Base-by-base conservation (phyloP, 2,113 vertebrate species). In the Piaya cayana region DNA sequence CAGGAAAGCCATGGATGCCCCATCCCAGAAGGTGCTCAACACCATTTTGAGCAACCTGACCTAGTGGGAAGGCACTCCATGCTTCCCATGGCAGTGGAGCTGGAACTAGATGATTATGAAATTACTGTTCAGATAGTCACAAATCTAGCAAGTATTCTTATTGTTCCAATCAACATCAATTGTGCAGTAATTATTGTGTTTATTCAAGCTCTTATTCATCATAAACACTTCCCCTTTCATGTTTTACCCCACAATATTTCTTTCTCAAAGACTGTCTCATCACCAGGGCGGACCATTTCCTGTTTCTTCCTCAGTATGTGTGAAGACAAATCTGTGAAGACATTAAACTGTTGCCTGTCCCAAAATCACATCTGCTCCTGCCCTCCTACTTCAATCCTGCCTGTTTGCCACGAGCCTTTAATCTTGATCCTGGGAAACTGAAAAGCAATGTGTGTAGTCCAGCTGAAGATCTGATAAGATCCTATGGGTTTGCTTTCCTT, bases 51-150 rank as follows among this genome's bases (percentile, higher is more conserved):
- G 45, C 17, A 47, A 19, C 18, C 45, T 47, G 45, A 47, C 8
- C 45, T 47, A 19, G 17, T 47, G 45, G 45, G 19, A 47, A 19
- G 45, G n/a, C n/a, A n/a, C n/a, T n/a, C n/a, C n/a, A n/a, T n/a
- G n/a, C n/a, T n/a, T n/a, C n/a, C 43, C 43, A 45, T 45, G 43
- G 43, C 43, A 45, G 13, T 11, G 14, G 45, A 19, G 45, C 4
- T 47, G 45, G 45, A 47, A 47, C 45, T 20, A 47, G 45, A 47
- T 47, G 45, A 47, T 47, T 17, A 47, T 18, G 45, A 94, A 96
- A 94, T 29, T 60, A 79, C 49, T 95, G 42, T 91, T 97, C 88
- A 97, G 60, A 69, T 71, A 49, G 68, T 95, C 93, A 85, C 75
- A 95, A 97, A 97, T 49, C 52, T 79, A 67, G 32, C 52, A 96